phyloP scores from a whole-genome alignment of 2,113 vertebrate genomes.

The Osmerus eperlanus region DNA sequence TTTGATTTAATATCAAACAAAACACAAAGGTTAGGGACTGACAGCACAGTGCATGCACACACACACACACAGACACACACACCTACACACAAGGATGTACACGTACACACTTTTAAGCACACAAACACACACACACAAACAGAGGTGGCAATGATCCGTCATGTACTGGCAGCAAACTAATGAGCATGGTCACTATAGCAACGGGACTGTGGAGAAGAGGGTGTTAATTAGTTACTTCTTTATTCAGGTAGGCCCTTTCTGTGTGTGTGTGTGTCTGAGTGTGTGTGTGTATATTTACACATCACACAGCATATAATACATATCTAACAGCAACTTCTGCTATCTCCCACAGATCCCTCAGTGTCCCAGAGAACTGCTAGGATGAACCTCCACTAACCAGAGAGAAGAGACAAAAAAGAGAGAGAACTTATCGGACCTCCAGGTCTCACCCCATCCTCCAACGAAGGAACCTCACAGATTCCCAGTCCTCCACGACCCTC shows the following conservation, averaged over 20 bases:
- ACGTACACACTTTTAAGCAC: background rate
- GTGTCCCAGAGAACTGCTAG: conserved; percentile 37
- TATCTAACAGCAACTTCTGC: too few species aligned
- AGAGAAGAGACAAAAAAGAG: background rate
- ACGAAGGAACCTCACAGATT: conserved; percentile 9
- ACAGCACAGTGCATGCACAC: background rate
- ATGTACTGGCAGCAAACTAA: conserved; percentile 18
- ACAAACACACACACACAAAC: conserved; percentile 17
- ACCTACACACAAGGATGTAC: background rate
- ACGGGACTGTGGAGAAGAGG: conserved; percentile 34
- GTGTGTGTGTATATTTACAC: background rate
- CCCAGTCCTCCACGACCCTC: conserved; percentile 3
- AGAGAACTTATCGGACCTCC: background rate
- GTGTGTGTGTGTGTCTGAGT: conserved; percentile 3
- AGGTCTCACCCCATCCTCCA: conserved; percentile 4
- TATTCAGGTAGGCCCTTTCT: conserved; percentile 24
- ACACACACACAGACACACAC: background rate
- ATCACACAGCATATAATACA: background rate
- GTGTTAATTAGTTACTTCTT: conserved; percentile 47
- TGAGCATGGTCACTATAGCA: conserved; percentile 50
- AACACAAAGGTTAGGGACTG: background rate
- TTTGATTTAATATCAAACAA: background rate
- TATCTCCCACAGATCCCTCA: conserved; percentile 38
- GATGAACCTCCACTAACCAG: conserved; percentile 39
- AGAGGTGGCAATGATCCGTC: conserved; percentile 16